Base-by-base conservation (phyloP, 1,140 invertebrate genomes). In the Alviniconcha marisindica region DNA sequence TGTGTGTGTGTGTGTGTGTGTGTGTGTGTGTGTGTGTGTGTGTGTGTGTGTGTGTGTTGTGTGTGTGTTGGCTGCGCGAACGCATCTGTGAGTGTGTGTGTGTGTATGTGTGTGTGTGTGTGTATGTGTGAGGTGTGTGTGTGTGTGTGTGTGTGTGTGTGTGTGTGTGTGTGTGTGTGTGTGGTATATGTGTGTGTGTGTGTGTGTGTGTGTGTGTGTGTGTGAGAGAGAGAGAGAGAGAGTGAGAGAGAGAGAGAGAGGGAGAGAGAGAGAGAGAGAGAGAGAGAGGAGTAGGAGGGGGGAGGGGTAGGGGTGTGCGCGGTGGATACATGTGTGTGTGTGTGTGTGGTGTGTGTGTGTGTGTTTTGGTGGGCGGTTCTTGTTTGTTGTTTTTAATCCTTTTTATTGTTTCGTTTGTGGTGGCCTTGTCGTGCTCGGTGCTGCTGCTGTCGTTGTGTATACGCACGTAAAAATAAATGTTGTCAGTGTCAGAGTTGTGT, bases 91-190 rank as follows among this genome's bases (percentile, higher is more conserved):
- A 18, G 56, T 60, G 56, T 0, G 56, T n/a, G 1, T 24, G 1
- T 24, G 24, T n/a, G 56, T 60, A n/a, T n/a, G 56, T 60, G 56
- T 12, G 56, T n/a, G 56, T 24, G 56, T 60, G 56, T 0, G 28
- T 60, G 56, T 60, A n/a, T n/a, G n/a, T n/a, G n/a, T n/a, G n/a
- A n/a, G n/a, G 56, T n/a, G n/a, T 0, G 56, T n/a, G 24, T n/a
- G n/a, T n/a, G 28, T 21, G 21, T 21, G 48, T 51, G 48, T 51
- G 48, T 51, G 48, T 51, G 21, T 51, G 48, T 51, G 48, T 51
- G 48, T 51, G 48, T 51, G 48, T 51, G 48, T 51, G 48, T 51
- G 48, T 51, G 48, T 51, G 48, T 51, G 48, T 66, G n/a, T 66
- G 60, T 14, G 7, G 60, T 66, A n/a, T 66, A 10, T 66, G 10